Percentiles rank a stretch among this genome's conserved stretches.
phyloP scores from a whole-genome alignment of 2,888 invertebrate genomes.

The Macaria liturata region DNA sequence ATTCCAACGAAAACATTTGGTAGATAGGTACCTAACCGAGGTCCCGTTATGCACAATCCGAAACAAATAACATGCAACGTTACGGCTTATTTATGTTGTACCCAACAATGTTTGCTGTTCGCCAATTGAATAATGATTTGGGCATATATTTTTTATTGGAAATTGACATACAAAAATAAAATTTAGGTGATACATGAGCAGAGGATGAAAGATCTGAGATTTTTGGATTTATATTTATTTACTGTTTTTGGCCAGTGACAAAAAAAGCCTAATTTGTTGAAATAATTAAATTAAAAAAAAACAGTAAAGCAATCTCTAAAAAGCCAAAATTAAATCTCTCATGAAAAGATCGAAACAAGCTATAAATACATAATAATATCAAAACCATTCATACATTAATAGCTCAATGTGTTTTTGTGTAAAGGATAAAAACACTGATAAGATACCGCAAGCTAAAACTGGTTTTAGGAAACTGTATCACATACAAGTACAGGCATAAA shows the following conservation, averaged over 20 bases:
- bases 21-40: slow-evolving; percentile 20
- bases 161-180: no score
- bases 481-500: slow-evolving; percentile 15
- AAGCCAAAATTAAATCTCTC: no score
- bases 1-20: slow-evolving; percentile 55
- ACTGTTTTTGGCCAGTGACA: no score
- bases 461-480: slow-evolving; percentile 31
- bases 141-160: neutral
- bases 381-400: neutral
- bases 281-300: no score
- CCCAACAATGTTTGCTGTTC: slow-evolving; percentile 51
- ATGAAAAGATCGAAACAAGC: no score
- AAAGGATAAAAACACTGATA: slow-evolving; percentile 17
- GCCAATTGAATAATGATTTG: slow-evolving; percentile 58
- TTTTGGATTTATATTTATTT: no score
- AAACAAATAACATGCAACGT: slow-evolving; percentile 66
- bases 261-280: no score
- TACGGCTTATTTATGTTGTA: slow-evolving; percentile 48
- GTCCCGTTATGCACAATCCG: slow-evolving; percentile 66
- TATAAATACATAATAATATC: no score
- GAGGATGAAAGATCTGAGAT: no score
- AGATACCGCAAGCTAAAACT: slow-evolving; percentile 21
- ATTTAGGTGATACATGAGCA: no score
- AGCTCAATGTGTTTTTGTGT: neutral
- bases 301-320: no score